A percentile compares a stretch with the other conserved stretches of the same genome.
phyloP scores from a whole-genome alignment of 2,888 invertebrate genomes.

The Ectemnius continuus region DNA sequence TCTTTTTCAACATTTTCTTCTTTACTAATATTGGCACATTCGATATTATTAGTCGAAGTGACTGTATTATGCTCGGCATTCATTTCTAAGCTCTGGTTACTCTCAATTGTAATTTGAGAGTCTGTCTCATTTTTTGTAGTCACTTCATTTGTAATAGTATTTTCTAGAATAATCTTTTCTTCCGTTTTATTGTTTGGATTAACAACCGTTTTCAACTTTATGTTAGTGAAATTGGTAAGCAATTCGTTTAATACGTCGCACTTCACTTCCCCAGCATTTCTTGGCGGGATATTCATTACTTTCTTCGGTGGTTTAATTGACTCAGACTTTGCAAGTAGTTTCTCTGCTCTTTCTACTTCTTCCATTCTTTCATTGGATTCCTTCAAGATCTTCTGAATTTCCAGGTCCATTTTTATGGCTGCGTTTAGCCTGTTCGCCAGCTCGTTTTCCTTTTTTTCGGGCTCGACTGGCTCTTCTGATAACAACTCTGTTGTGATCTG shows the following conservation, averaged over 20 bases:
- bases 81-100: background rate
- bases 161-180: background rate
- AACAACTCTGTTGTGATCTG: slow-evolving; percentile 36
- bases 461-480: slow-evolving; percentile 1
- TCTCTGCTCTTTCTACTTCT: background rate
- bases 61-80: background rate
- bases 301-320: slow-evolving; percentile 7
- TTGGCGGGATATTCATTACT: slow-evolving; percentile 31
- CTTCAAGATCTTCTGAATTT: slow-evolving; percentile 16
- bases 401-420: slow-evolving; percentile 19
- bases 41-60: background rate
- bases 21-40: background rate
- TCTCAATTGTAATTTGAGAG: background rate
- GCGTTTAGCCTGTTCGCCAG: slow-evolving; percentile 1
- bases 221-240: slow-evolving; percentile 69
- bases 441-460: background rate
- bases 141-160: background rate
- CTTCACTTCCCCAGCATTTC: slow-evolving; percentile 63
- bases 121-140: background rate
- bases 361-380: slow-evolving; percentile 10
- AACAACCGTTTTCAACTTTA: slow-evolving; percentile 67
- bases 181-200: background rate
- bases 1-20: no score
- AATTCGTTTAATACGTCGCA: slow-evolving; percentile 71
- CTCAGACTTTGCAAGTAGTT: background rate